Base-by-base conservation (phyloP, 64 coral and sea anemone species). In the Orbicella faveolata region DNA sequence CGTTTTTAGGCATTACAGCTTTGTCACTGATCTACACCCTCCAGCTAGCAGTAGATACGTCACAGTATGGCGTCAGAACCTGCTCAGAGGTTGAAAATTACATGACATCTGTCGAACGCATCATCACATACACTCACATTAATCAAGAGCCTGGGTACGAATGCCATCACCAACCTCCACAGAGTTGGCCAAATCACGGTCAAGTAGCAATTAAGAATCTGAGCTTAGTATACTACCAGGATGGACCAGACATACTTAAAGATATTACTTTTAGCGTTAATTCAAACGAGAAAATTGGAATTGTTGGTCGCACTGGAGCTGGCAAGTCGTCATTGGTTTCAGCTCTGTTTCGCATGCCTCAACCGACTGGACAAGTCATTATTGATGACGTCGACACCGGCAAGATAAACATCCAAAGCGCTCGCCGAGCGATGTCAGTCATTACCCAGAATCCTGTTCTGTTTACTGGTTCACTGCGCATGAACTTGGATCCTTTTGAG, bases 41-140 rank as follows among this genome's bases (percentile, higher is more conserved):
- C 9, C 75, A 77, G 51, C 75, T 77, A 1, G 17, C 75, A 35
- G 75, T 77, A 0, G 75, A 77, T 51, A 77, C 35, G 17, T 77
- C 39, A 20, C 75, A 90, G 26, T 90, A 90, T 36, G 89, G 75
- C 2, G 89, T 90, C 1, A 78, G 66, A 14, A 39, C 73, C 26
- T 81, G 78, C 66, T 81, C 89, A 2, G 89, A 90, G 55, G 62
- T 68, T 83, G 90, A 92, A 63, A 95, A 85, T 68, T 88, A 92
- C 39, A 95, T 92, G 94, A 92, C 72, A 34, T 95, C 94, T 35
- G 94, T 92, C 20, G 90, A 95, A 9, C 74, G 94, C 20, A 81
- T 95, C 17, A 91, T 91, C 55, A 82, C 77, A 30, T 88, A 75
- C 52, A 87, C 89, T 9, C 41, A 87, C 34, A 34, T 91, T 16